A percentile compares a stretch with the other conserved stretches of the same genome.
phyloP scores from a whole-genome alignment of 1,140 invertebrate genomes.

The Monochamus saltuarius region DNA sequence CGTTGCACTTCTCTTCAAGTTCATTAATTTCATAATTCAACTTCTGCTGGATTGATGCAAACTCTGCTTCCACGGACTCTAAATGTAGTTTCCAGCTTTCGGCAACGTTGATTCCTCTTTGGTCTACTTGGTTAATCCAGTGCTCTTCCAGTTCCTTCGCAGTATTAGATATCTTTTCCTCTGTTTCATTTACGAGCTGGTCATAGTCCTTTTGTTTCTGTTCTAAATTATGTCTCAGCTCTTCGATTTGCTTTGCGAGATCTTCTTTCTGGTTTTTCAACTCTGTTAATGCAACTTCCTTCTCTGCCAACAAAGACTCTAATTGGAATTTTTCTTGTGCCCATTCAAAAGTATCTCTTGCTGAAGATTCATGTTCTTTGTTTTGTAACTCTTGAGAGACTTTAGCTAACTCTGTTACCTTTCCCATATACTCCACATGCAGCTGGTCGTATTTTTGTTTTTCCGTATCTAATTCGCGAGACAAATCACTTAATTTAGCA shows the following conservation, averaged over 20 bases:
- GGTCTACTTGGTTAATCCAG: slow-evolving; percentile 59
- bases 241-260: not conserved
- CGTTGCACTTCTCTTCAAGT: slow-evolving; percentile 57
- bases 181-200: slow-evolving; percentile 14
- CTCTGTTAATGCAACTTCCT: not conserved
- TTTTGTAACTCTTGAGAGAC: too few species aligned
- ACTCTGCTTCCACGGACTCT: slow-evolving; percentile 60
- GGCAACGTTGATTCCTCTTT: slow-evolving; percentile 61
- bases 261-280: slow-evolving; percentile 9
- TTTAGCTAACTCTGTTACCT: too few species aligned
- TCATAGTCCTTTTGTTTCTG: slow-evolving; percentile 18
- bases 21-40: slow-evolving; percentile 51
- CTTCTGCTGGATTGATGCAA: slow-evolving; percentile 55
- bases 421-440: not conserved
- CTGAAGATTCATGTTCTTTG: too few species aligned
- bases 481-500: not conserved
- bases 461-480: not conserved
- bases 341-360: not conserved
- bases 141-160: slow-evolving; percentile 38
- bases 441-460: not conserved
- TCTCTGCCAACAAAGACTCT: not conserved
- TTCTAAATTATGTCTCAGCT: slow-evolving; percentile 11
- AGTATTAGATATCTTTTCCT: slow-evolving; percentile 14
- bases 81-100: slow-evolving; percentile 67
- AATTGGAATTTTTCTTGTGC: not conserved